These are phyloP conservation scores for Meiosimyza decipiens DNA, from an alignment of 2,888 invertebrate species.

Conservation along the genomic window DNA sequence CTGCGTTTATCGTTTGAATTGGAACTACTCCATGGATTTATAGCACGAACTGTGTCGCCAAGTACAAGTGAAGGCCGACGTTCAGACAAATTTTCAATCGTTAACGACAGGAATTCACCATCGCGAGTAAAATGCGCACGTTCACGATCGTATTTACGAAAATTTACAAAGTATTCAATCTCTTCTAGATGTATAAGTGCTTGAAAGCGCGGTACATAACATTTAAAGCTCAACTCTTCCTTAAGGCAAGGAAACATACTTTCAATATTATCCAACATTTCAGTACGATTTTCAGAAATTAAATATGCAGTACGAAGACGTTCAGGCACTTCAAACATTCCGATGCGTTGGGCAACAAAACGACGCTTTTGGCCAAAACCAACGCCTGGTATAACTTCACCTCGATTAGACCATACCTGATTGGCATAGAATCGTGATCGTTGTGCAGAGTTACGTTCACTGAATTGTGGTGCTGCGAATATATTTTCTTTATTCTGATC, in stretches of 20 bases:
- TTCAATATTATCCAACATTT: constrained; percentile 67
- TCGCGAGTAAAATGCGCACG: constrained; percentile 73
- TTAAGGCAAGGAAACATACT: constrained; percentile 69
- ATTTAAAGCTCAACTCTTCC: constrained; percentile 69
- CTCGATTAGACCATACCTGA: constrained; percentile 55
- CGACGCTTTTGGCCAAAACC: constrained; percentile 68
- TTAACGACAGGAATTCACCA: constrained; percentile 79
- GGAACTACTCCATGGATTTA: constrained; percentile 62
- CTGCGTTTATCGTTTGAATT: constrained; percentile 56
- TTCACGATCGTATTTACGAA: constrained; percentile 76
- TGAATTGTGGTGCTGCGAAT: constrained; percentile 1
- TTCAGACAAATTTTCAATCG: constrained; percentile 86
- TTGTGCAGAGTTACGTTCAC: constrained; percentile 40
- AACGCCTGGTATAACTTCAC: constrained; percentile 70
- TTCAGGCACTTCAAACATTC: constrained; percentile 67
- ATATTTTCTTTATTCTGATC: constrained; percentile 19
- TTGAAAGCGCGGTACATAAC: constrained; percentile 79
- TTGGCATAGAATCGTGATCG: constrained; percentile 56
- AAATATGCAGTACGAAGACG: constrained; percentile 68
- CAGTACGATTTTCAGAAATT: constrained; percentile 62
- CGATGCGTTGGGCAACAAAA: constrained; percentile 72
- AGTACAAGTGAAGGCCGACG: constrained; percentile 84
- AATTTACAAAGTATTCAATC: constrained; percentile 74
- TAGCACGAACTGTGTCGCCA: constrained; percentile 77
- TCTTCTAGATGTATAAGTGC: constrained; percentile 84